A percentile compares a stretch with the other conserved stretches of the same genome.
Conservation (phyloP, 1,140 invertebrate species). For the Hyles vespertilio region DNA sequence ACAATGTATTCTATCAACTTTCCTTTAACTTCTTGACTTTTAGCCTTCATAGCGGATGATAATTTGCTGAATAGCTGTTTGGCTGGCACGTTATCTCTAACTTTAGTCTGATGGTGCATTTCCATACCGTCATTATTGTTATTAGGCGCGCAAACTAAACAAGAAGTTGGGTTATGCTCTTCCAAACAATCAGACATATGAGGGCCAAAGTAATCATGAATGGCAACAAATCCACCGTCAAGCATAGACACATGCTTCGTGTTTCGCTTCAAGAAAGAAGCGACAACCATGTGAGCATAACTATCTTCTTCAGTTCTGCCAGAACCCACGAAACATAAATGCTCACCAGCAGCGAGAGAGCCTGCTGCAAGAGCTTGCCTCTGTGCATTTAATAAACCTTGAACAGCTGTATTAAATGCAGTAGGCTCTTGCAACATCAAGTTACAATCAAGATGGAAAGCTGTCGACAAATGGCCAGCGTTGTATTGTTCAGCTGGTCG, state of each 20-base stretch:
- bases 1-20: constrained; percentile 96
- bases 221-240: constrained; percentile 93
- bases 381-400: constrained; percentile 93
- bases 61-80: constrained; percentile 86
- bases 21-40: constrained; percentile 93
- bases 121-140: constrained; percentile 66
- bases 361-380: constrained; percentile 91
- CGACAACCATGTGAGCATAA: constrained; percentile 98
- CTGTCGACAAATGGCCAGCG: constrained; percentile 95
- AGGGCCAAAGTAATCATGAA: constrained; percentile 90
- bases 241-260: constrained; percentile 95
- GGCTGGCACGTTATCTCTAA: constrained; percentile 66
- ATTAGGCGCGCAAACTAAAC: constrained; percentile 86
- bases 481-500: constrained; percentile 98
- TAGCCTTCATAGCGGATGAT: constrained; percentile 89
- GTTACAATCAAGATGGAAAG: constrained; percentile 98
- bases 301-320: constrained; percentile 96
- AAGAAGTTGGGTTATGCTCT: constrained; percentile 87
- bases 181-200: constrained; percentile 86
- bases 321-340: constrained; percentile 97
- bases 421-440: constrained; percentile 97
- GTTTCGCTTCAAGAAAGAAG: constrained; percentile 96
- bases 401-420: constrained; percentile 95
- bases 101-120: constrained; percentile 35
- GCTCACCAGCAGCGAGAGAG: constrained; percentile 94